These are phyloP conservation scores for Stomorhina lunata DNA, from an alignment of 2,888 invertebrate species.

Conservation along the genomic window DNA sequence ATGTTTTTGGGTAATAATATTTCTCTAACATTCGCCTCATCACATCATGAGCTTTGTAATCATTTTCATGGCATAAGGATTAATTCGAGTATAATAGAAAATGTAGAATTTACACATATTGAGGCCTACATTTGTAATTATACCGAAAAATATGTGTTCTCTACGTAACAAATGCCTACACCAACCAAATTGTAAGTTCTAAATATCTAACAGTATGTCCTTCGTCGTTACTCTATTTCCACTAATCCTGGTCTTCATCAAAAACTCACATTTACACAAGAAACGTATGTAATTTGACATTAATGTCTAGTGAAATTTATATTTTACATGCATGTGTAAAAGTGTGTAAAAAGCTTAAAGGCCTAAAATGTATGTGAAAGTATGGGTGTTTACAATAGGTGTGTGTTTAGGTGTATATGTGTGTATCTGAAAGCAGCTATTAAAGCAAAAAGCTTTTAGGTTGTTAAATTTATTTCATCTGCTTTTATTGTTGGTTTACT, in stretches of 20 bases:
- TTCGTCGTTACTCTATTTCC: not conserved
- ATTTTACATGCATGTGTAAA: not conserved
- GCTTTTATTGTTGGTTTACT: conserved; percentile 47
- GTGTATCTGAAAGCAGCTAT: conserved; percentile 7
- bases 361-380: not conserved
- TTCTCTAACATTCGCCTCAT: not conserved
- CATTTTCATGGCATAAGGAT: conserved; percentile 19
- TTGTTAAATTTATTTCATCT: conserved; percentile 43
- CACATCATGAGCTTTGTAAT: conserved; percentile 18
- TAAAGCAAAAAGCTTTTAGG: conserved; percentile 56
- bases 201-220: not conserved
- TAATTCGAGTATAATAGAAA: conserved; percentile 29
- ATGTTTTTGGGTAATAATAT: not conserved
- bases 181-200: too few species aligned
- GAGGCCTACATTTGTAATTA: conserved; percentile 40
- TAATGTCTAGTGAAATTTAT: conserved; percentile 3
- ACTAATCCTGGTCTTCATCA: conserved; percentile 20
- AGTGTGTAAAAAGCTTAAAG: not conserved
- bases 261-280: not conserved
- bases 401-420: not conserved
- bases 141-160: not conserved
- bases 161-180: too few species aligned
- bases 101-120: not conserved
- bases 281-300: not conserved
- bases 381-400: too few species aligned